Evolutionary conservation across 2,797 vertebrate genomes (phyloP), one percentile per base, ranked within the genome.

Genomic region (Leucoraja ocellata): DNA sequence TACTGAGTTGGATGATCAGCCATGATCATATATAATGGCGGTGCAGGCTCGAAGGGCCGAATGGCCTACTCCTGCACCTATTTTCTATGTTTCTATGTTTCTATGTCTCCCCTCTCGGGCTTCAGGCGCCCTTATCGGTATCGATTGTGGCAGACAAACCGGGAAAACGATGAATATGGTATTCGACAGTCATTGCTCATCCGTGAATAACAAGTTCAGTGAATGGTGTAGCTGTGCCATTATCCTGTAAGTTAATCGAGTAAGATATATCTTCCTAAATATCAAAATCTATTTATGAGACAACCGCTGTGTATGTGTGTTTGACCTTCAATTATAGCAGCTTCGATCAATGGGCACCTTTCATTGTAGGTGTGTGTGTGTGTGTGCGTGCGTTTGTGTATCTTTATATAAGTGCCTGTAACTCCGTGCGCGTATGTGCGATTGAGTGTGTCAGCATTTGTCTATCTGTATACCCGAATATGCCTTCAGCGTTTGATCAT

Each of bases 141-240:
- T 97, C 96, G 97, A 98, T 97, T 96, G 93, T 93, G 84, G 90
- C 94, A 95, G 95, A 94, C 95, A 95, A 95, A 96, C 94, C 93
- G 95, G 95, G 95, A 93, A 86, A 93, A 94, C 96, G 97, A 97
- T 95, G 95, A 94, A 95, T 96, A 98, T 97, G 94, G 94, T 95
- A 96, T 96, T 95, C 95, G 97, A 97, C 97, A 96, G 97, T 93
- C 94, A 95, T 95, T 96, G 96, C 95, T 97, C 97, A 97, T 94
- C 97, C 97, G 96, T 96, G 95, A 97, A 94, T 97, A 97, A 98
- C 96, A 94, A 95, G 96, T 96, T 97, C 96, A 96, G 95, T 77
- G 80, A 95, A 96, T 95, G 95, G 94, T 94, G 93, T 94, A 95
- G 95, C 95, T 95, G 95, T 94, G 93, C 95, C 95, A 96, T 97